Conservation (phyloP, 2,888 invertebrate species). For the Rhamphomyia laevipes region DNA sequence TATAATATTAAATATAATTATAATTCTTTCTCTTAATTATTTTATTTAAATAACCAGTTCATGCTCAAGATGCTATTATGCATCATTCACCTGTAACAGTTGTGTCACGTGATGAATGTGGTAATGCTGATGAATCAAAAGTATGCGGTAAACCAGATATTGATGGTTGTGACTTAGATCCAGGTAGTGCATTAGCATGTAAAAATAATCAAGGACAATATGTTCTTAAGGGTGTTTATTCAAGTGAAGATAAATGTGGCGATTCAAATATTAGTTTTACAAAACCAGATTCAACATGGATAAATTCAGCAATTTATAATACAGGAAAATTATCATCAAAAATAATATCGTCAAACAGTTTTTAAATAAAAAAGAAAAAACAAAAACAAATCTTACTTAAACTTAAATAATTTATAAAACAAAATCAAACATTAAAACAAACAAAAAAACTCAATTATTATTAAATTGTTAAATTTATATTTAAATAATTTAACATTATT, state of each 20-base stretch:
- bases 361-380: background rate
- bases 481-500: background rate
- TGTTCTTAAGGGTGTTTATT: slow-evolving; percentile 61
- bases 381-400: background rate
- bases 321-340: background rate
- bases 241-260: slow-evolving; percentile 59
- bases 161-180: slow-evolving; percentile 68
- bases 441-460: background rate
- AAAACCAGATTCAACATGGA: slow-evolving; percentile 50
- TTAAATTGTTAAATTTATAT: background rate
- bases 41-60: slow-evolving; percentile 43
- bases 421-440: background rate
- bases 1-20: background rate
- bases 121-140: slow-evolving; percentile 23
- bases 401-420: background rate
- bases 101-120: slow-evolving; percentile 43
- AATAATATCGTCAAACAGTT: background rate
- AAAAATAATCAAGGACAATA: slow-evolving; percentile 55
- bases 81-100: slow-evolving; percentile 58
- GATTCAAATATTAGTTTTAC: slow-evolving; percentile 47
- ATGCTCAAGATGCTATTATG: slow-evolving; percentile 62
- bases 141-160: slow-evolving; percentile 57
- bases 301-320: slow-evolving; percentile 22
- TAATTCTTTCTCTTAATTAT: background rate
- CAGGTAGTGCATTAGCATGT: slow-evolving; percentile 72